Percentiles rank a stretch among this genome's conserved stretches.
Evolutionary conservation across 2,888 invertebrate genomes (phyloP).

Genomic region (Lucinisca nassula): DNA sequence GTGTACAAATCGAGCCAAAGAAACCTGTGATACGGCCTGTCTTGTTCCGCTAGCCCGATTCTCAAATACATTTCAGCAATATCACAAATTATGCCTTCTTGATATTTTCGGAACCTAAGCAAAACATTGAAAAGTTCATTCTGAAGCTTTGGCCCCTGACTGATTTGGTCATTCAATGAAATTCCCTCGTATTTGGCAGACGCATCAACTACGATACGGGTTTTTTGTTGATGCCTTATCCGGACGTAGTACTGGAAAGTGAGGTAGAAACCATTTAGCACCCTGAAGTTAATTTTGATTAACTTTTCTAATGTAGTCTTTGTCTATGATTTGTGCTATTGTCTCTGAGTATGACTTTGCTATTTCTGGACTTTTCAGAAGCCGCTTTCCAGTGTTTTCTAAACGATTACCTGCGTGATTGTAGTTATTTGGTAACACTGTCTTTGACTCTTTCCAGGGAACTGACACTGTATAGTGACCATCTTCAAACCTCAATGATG

Average conservation of each 20-base stretch:
- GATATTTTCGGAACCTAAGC: slow-evolving; percentile 42
- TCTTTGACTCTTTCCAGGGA: slow-evolving; percentile 51
- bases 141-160: slow-evolving; percentile 66
- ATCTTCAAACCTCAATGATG: slow-evolving; percentile 11
- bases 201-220: slow-evolving; percentile 65
- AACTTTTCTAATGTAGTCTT: slow-evolving; percentile 44
- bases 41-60: background rate
- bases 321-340: slow-evolving; percentile 34
- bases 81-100: slow-evolving; percentile 46
- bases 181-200: slow-evolving; percentile 44
- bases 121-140: slow-evolving; percentile 59
- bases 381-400: slow-evolving; percentile 39
- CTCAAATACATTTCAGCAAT: slow-evolving; percentile 50
- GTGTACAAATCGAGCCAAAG: background rate
- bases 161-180: slow-evolving; percentile 49
- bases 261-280: slow-evolving; percentile 31
- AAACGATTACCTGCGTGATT: slow-evolving; percentile 35
- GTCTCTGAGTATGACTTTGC: slow-evolving; percentile 26
- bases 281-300: background rate
- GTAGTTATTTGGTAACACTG: slow-evolving; percentile 38
- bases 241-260: slow-evolving; percentile 15
- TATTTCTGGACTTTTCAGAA: slow-evolving; percentile 38
- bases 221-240: slow-evolving; percentile 43
- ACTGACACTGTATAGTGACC: slow-evolving; percentile 50
- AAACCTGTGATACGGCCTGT: slow-evolving; percentile 33